Conservation (phyloP, 2,888 invertebrate genomes). For the Ypsolopha scabrella region DNA sequence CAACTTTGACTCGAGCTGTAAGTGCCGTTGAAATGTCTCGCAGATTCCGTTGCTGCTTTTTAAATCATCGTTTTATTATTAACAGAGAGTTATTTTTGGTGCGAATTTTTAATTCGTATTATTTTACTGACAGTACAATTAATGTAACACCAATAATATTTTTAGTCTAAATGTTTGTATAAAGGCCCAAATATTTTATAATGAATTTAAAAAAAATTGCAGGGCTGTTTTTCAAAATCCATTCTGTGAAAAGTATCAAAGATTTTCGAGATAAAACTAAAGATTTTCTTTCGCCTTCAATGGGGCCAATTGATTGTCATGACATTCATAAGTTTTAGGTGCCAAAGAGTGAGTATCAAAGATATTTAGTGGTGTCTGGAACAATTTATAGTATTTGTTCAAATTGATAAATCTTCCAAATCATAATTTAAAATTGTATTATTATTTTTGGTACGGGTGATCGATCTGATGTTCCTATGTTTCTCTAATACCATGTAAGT, state of each 20-base stretch:
- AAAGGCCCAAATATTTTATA: constrained; percentile 1
- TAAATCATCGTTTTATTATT: constrained; percentile 32
- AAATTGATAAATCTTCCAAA: constrained; percentile 58
- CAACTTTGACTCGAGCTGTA: constrained; percentile 13
- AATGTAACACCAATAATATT: constrained; percentile 23
- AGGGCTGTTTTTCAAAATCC: constrained; percentile 4
- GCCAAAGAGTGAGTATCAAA: constrained; percentile 70
- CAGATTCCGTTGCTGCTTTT: not conserved
- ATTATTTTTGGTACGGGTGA: constrained; percentile 62
- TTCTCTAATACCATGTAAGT: constrained; percentile 25
- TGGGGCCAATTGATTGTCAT: constrained; percentile 35
- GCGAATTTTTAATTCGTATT: constrained; percentile 20
- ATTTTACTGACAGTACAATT: constrained; percentile 35
- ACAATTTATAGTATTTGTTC: constrained; percentile 49
- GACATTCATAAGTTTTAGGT: constrained; percentile 50
- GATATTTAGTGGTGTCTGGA: constrained; percentile 47
- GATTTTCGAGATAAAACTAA: constrained; percentile 3
- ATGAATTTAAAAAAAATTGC: not conserved
- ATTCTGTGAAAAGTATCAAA: constrained; percentile 5
- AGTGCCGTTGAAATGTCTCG: not conserved
- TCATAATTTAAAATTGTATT: constrained; percentile 42
- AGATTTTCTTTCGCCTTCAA: constrained; percentile 20
- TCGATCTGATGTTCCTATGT: constrained; percentile 68
- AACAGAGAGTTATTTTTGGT: constrained; percentile 7
- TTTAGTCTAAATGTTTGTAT: constrained; percentile 11